Evolutionary conservation across 2,797 vertebrate species (phyloP), one percentile per base, ranked within the genome.

Genomic region (Heliangelus exortis): DNA sequence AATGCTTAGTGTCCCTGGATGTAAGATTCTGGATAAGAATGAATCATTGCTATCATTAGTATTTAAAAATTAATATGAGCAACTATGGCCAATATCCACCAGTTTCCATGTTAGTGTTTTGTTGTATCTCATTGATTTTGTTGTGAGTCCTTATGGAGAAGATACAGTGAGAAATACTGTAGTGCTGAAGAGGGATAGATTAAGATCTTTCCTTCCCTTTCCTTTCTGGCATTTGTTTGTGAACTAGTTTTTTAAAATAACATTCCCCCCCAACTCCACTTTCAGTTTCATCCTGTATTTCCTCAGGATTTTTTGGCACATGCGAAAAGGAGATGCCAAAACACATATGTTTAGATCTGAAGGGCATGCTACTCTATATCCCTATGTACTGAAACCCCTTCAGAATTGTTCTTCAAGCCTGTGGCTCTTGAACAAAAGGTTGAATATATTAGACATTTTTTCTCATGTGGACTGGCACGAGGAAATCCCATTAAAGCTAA

Each of bases 401-500:
- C 68, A 83, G 43, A 75, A 78, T 58, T 84, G 50, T 65, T 67
- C 8, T 72, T 92, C n/a, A 68, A 78, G 33, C 8, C 41, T 67
- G 36, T 65, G 72, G 47, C 29, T 54, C 43, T 78, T 85, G 48
- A 95, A 65, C 14, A 61, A 39, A 81, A 47, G 23, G 76, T 72
- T 83, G 29, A 3, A 1, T 75, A 34, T 57, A n/a, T 66, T 78
- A 65, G 43, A 39, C 65, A 58, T 84, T 93, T 84, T 20, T 51
- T 85, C 54, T 95, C 43, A 62, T 50, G 34, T 61, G 69, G 47
- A 75, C 75, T 77, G 59, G 25, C 66, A 89, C 2, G 15, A 86
- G 66, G 51, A 92, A 81, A 72, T 89, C 15, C 36, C 34, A 87
- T 91, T 81, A 94, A 93, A 95, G 28, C 31, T 95, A 94, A 95